Conservation (phyloP, 37 sponge, comb jelly and placozoan species). For the Agelas oroides region DNA sequence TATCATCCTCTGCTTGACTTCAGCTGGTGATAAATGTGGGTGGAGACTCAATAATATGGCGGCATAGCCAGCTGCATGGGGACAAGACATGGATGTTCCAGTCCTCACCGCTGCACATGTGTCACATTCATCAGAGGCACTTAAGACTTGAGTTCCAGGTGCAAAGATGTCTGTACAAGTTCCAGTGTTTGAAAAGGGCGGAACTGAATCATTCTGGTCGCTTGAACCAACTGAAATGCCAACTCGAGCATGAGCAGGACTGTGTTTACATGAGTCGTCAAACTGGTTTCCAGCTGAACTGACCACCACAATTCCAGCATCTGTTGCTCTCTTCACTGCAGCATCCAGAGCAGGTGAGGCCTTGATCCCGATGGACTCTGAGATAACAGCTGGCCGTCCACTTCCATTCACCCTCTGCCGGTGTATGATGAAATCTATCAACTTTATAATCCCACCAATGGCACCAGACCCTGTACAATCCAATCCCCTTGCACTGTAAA, state of each 20-base stretch:
- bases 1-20: conserved; percentile 59
- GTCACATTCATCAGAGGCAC: conserved; percentile 57
- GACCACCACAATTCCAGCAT: conserved; percentile 57
- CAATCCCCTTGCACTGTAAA: conserved; percentile 70
- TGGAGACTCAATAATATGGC: conserved; percentile 58
- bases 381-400: conserved; percentile 51
- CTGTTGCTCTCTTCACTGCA: conserved; percentile 45
- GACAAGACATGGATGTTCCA: conserved; percentile 87
- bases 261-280: conserved; percentile 64
- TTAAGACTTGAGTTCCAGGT: conserved; percentile 60
- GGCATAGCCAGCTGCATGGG: conserved; percentile 79
- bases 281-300: conserved; percentile 83
- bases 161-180: conserved; percentile 79
- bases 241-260: conserved; percentile 66
- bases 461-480: conserved; percentile 73
- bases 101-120: conserved; percentile 57
- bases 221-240: conserved; percentile 75
- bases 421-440: conserved; percentile 57
- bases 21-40: conserved; percentile 21
- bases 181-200: conserved; percentile 73
- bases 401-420: conserved; percentile 3
- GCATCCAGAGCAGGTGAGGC: conserved; percentile 11
- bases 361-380: conserved; percentile 77
- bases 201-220: conserved; percentile 34
- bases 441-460: conserved; percentile 72